A percentile compares a stretch with the other conserved stretches of the same genome.
Conservation (phyloP, 2,113 vertebrate genomes). For the Myxocyprinus asiaticus region DNA sequence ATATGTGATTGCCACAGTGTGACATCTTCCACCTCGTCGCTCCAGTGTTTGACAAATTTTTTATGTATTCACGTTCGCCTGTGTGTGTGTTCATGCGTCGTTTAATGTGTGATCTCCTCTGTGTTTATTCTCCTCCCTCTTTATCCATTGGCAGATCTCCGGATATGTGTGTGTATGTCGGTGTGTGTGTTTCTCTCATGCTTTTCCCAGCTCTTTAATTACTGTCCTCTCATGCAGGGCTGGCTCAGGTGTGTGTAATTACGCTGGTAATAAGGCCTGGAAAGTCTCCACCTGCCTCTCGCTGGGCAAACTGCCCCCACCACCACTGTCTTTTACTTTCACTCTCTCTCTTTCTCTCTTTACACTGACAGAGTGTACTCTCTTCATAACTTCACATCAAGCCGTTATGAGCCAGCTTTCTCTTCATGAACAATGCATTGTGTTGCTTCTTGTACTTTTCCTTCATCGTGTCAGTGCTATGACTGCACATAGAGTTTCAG, state of each 20-base stretch:
- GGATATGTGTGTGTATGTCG: slow-evolving; percentile 4
- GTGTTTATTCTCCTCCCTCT: slow-evolving; percentile 45
- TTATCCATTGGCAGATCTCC: slow-evolving; percentile 53
- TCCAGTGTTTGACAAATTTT: slow-evolving; percentile 20
- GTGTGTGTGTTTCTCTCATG: slow-evolving; percentile 32
- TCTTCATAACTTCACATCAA: slow-evolving; percentile 45
- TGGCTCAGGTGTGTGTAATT: slow-evolving; percentile 77
- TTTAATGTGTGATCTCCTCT: slow-evolving; percentile 31
- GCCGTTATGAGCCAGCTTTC: background rate
- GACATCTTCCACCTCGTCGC: slow-evolving; percentile 26
- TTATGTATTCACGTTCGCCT: background rate
- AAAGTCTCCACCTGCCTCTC: slow-evolving; percentile 74
- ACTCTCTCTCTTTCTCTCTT: background rate
- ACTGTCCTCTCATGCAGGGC: slow-evolving; percentile 50
- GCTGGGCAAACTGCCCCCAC: slow-evolving; percentile 62
- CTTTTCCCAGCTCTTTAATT: slow-evolving; percentile 53
- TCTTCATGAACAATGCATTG: slow-evolving; percentile 19
- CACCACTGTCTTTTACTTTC: slow-evolving; percentile 37
- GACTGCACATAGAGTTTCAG: slow-evolving; percentile 4
- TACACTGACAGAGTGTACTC: slow-evolving; percentile 9
- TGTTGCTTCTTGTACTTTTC: background rate
- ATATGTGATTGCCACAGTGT: slow-evolving; percentile 15
- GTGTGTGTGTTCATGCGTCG: slow-evolving; percentile 25
- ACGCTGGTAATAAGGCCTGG: slow-evolving; percentile 74
- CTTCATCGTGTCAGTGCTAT: background rate